These are phyloP conservation scores for Seriola quinqueradiata DNA, from an alignment of 2,113 vertebrate genomes.

Conservation along the genomic window DNA sequence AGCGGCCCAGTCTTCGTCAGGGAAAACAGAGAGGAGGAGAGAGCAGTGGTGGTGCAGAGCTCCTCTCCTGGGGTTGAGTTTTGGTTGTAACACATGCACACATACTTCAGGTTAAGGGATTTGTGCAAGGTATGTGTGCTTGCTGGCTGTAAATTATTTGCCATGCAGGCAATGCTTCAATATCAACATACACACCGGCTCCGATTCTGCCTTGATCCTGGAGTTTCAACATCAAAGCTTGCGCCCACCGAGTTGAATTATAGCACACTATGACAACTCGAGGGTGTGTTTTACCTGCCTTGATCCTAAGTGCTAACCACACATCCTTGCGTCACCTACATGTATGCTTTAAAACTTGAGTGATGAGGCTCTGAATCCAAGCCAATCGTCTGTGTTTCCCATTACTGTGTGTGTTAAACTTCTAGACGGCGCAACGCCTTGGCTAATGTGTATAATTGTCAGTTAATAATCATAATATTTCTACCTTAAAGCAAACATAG, in stretches of 20 bases:
- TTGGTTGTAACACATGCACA: conserved; percentile 13
- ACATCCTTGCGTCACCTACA: conserved; percentile 11
- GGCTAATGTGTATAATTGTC: not conserved
- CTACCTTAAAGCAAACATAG: conserved; percentile 38
- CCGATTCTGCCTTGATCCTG: conserved; percentile 19
- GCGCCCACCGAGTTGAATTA: conserved; percentile 26
- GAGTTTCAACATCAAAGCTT: conserved; percentile 45
- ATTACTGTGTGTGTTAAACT: not conserved
- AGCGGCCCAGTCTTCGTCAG: not conserved
- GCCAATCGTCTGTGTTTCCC: conserved; percentile 14
- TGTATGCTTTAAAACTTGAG: conserved; percentile 18
- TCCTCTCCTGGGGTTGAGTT: conserved; percentile 33
- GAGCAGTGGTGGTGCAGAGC: not conserved
- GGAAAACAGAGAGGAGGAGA: conserved; percentile 5
- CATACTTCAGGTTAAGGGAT: conserved; percentile 54
- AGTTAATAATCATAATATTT: conserved; percentile 49
- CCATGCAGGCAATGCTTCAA: conserved; percentile 33
- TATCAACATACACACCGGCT: conserved; percentile 35
- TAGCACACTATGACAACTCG: conserved; percentile 28
- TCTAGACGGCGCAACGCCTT: not conserved
- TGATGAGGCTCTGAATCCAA: not conserved
- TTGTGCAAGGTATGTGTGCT: conserved; percentile 19
- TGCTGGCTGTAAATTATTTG: conserved; percentile 60
- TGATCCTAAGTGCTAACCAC: not conserved
- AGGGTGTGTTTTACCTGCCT: conserved; percentile 39